Conservation (phyloP, 2,888 invertebrate genomes). For the Callyntrura guangdongensis region DNA sequence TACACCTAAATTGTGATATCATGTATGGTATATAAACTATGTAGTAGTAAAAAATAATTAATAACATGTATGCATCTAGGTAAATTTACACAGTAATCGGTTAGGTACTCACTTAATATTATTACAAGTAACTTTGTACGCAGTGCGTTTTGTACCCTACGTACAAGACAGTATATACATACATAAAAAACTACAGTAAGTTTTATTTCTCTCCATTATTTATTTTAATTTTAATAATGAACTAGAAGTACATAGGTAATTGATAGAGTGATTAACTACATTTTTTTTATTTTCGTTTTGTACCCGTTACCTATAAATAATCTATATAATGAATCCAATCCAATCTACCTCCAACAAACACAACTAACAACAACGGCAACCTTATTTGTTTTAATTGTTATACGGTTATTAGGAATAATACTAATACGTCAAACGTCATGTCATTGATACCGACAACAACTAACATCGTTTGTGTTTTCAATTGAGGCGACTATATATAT, state of each 20-base stretch:
- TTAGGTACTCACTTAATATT: background rate
- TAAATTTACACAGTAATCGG: conserved; percentile 1
- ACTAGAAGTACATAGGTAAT: background rate
- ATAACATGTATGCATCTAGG: conserved; percentile 20
- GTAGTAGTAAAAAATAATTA: too few relatives aligned
- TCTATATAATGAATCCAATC: conserved; percentile 45
- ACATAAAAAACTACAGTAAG: background rate
- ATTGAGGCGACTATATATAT: background rate
- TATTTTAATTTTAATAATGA: conserved; percentile 30
- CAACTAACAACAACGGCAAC: conserved; percentile 13
- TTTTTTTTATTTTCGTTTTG: conserved; percentile 35
- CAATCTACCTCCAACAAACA: conserved; percentile 52
- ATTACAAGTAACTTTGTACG: too few relatives aligned
- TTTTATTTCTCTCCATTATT: conserved; percentile 8
- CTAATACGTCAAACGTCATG: too few relatives aligned
- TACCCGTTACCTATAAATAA: conserved; percentile 47
- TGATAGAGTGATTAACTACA: background rate
- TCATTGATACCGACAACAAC: background rate
- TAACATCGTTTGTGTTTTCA: background rate
- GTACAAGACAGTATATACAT: background rate
- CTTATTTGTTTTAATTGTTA: conserved; percentile 46
- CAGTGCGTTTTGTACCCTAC: background rate
- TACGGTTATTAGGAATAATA: conserved; percentile 28
- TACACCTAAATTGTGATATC: conserved; percentile 67
- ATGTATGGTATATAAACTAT: conserved; percentile 58